These are phyloP conservation scores for Cataglyphis livida DNA, from an alignment of 2,888 invertebrate genomes.

Conservation along the genomic window DNA sequence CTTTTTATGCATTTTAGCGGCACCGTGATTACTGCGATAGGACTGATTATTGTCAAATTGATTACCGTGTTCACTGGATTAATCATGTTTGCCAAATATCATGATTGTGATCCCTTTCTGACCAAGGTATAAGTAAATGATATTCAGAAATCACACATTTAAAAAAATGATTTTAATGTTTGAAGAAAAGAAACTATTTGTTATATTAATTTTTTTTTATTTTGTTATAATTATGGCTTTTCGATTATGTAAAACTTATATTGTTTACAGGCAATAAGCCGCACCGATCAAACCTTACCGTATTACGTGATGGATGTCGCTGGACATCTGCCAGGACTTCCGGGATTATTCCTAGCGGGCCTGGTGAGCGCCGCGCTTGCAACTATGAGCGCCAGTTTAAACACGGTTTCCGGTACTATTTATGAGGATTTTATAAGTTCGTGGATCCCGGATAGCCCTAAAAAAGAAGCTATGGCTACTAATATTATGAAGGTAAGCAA, in stretches of 20 bases:
- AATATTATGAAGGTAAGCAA: slow-evolving; percentile 87
- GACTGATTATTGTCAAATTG: slow-evolving; percentile 87
- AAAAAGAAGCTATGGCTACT: slow-evolving; percentile 86
- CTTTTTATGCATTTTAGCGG: slow-evolving; percentile 76
- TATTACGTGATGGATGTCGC: slow-evolving; percentile 91
- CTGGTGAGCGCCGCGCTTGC: slow-evolving; percentile 91
- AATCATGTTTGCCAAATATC: slow-evolving; percentile 88
- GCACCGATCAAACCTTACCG: slow-evolving; percentile 88
- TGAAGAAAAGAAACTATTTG: not conserved
- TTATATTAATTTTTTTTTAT: too few relatives aligned
- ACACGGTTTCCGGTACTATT: slow-evolving; percentile 89
- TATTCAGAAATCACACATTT: not conserved
- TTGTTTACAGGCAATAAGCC: slow-evolving; percentile 73
- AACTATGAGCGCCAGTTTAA: slow-evolving; percentile 88
- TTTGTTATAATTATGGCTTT: too few relatives aligned
- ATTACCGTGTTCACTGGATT: slow-evolving; percentile 88
- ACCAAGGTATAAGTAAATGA: slow-evolving; percentile 84
- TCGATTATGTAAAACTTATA: not conserved
- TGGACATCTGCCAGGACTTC: slow-evolving; percentile 89
- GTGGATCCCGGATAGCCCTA: slow-evolving; percentile 86
- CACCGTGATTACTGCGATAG: slow-evolving; percentile 84
- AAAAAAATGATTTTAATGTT: not conserved
- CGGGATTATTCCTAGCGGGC: slow-evolving; percentile 92
- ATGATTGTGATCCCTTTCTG: slow-evolving; percentile 89
- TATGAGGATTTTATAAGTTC: slow-evolving; percentile 89